Conservation (phyloP, 1,140 invertebrate genomes). For the Ceratosolen fusciceps region DNA sequence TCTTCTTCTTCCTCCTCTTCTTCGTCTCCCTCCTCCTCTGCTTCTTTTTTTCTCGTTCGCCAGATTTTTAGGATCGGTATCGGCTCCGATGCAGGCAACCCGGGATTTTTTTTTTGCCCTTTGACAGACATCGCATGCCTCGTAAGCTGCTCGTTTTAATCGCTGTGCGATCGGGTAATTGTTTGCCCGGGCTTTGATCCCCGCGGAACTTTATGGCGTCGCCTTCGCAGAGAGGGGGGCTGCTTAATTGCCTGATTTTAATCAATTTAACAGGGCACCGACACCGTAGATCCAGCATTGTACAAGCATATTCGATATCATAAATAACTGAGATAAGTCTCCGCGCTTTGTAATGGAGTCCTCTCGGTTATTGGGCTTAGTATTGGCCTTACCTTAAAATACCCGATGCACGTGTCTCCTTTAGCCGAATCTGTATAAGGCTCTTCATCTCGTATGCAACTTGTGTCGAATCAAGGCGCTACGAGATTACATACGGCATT, state of each 20-base stretch:
- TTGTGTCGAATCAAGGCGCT: conserved; percentile 19
- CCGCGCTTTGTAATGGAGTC: not conserved
- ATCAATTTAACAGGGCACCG: not conserved
- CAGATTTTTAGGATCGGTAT: not conserved
- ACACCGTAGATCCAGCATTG: not conserved
- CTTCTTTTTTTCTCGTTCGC: not conserved
- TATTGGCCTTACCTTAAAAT: not conserved
- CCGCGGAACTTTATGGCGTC: not conserved
- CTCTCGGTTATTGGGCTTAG: not conserved
- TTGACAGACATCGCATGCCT: not conserved
- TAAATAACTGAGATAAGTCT: not conserved
- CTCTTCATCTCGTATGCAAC: conserved; percentile 11
- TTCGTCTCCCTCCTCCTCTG: no score
- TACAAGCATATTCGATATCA: not conserved
- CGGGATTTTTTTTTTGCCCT: not conserved
- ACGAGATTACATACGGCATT: conserved; percentile 2
- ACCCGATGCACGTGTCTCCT: not conserved
- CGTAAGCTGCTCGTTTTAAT: not conserved
- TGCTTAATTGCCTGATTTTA: not conserved
- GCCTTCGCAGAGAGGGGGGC: not conserved
- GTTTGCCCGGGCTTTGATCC: not conserved
- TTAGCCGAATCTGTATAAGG: not conserved
- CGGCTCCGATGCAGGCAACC: not conserved
- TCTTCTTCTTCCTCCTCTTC: no score
- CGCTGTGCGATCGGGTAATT: not conserved